Conservation (phyloP, 2,888 invertebrate genomes). For the Archaeoteleia sp. region DNA sequence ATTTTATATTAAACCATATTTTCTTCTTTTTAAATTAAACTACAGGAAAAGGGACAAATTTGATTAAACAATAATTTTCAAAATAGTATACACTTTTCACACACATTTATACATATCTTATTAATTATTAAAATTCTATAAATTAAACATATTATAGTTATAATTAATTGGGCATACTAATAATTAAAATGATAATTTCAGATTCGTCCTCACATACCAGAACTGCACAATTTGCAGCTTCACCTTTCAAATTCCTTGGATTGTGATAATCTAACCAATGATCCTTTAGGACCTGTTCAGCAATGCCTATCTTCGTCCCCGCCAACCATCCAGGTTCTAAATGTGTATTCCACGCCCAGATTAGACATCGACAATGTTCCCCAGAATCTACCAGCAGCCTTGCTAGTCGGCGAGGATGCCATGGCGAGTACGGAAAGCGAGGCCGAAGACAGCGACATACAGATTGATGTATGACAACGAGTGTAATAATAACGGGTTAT, state of each 20-base stretch:
- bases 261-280: conserved; percentile 65
- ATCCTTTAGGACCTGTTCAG: conserved; percentile 69
- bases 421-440: conserved; percentile 74
- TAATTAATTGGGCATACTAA: background rate
- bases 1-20: conserved; percentile 22
- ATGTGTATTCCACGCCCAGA: conserved; percentile 73
- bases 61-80: no score
- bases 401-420: conserved; percentile 74
- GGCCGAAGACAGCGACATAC: conserved; percentile 74
- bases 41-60: no score
- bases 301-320: conserved; percentile 72
- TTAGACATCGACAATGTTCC: conserved; percentile 73
- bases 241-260: conserved; percentile 71
- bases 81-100: no score
- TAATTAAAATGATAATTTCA: conserved; percentile 72
- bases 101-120: no score
- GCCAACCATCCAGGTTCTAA: conserved; percentile 73
- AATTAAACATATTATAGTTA: conserved; percentile 7
- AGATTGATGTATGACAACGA: conserved; percentile 73
- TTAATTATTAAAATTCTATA: no score
- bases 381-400: conserved; percentile 73
- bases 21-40: background rate
- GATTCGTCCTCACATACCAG: conserved; percentile 82
- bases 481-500: conserved; percentile 17
- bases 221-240: conserved; percentile 80